These are phyloP conservation scores for Phaedon cochleariae DNA, from an alignment of 2,888 invertebrate species.

Conservation along the genomic window DNA sequence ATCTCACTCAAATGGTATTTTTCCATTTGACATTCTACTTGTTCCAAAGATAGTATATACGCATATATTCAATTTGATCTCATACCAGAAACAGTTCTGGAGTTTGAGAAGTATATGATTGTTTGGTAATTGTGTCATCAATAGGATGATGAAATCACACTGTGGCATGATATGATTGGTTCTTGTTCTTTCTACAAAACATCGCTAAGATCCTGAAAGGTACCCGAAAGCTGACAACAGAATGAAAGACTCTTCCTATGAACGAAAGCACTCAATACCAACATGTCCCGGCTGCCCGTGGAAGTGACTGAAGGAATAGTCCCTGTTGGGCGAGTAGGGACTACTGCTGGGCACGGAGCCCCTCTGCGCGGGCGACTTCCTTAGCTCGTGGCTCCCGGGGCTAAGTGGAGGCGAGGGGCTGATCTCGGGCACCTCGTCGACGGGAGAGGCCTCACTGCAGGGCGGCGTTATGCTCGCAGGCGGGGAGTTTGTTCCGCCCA, in stretches of 20 bases:
- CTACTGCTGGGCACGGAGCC: constrained; percentile 52
- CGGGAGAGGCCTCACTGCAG: constrained; percentile 59
- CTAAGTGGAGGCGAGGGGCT: constrained; percentile 62
- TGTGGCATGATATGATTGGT: too few relatives aligned
- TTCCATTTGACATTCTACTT: too few relatives aligned
- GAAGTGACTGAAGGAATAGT: constrained; percentile 90
- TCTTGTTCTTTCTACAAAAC: too few relatives aligned
- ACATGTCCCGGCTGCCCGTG: constrained; percentile 90
- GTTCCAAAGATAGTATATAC: too few relatives aligned
- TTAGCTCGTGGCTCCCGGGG: constrained; percentile 58
- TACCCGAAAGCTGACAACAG: too few relatives aligned
- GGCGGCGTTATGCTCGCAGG: constrained; percentile 71
- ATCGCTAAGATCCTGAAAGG: too few relatives aligned
- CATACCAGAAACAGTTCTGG: too few relatives aligned
- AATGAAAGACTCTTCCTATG: constrained; percentile 38
- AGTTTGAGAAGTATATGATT: too few relatives aligned
- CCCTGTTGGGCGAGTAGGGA: constrained; percentile 59
- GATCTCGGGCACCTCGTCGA: constrained; percentile 58
- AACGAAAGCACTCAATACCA: constrained; percentile 60
- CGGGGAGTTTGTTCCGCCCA: constrained; percentile 70
- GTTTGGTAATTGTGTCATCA: too few relatives aligned
- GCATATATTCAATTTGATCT: too few relatives aligned
- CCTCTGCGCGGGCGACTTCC: constrained; percentile 59
- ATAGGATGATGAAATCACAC: too few relatives aligned
- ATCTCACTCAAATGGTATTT: too few relatives aligned